Conservation (phyloP, 1,140 invertebrate genomes). For the Laupala kohalensis region DNA sequence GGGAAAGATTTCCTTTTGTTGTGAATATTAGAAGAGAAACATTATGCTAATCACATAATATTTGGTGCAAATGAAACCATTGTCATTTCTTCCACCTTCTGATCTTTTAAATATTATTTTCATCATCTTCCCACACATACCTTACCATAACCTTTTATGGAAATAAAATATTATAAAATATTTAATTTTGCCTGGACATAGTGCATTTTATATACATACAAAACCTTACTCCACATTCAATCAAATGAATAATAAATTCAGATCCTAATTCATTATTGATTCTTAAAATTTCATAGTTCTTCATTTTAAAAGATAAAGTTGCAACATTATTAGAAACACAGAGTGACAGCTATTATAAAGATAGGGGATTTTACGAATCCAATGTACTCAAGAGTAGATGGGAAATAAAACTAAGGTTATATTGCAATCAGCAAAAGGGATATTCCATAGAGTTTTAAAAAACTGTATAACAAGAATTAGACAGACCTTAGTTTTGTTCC, state of each 20-base stretch:
- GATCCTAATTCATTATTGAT: no score
- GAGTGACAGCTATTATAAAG: no score
- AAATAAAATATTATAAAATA: slow-evolving; percentile 2
- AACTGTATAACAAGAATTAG: no score
- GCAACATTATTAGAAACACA: no score
- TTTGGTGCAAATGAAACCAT: not conserved
- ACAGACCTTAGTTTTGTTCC: no score
- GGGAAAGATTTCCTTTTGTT: not conserved
- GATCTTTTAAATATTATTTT: not conserved
- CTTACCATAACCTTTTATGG: slow-evolving; percentile 2
- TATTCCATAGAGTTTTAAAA: no score
- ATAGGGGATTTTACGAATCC: no score
- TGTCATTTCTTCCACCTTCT: not conserved
- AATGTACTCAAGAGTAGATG: no score
- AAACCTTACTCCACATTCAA: not conserved
- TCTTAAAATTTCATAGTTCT: no score
- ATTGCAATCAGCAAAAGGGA: no score
- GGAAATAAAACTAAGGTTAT: no score
- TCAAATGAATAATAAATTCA: not conserved
- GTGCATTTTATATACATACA: not conserved
- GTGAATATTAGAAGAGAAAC: not conserved
- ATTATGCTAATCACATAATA: not conserved
- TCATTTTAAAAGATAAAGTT: no score
- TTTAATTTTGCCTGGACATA: not conserved
- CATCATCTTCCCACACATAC: not conserved